Evolutionary conservation across 30 jellyfish, hydroid and myxozoan species (phyloP).

Genomic region (Rhopilema esculentum): DNA sequence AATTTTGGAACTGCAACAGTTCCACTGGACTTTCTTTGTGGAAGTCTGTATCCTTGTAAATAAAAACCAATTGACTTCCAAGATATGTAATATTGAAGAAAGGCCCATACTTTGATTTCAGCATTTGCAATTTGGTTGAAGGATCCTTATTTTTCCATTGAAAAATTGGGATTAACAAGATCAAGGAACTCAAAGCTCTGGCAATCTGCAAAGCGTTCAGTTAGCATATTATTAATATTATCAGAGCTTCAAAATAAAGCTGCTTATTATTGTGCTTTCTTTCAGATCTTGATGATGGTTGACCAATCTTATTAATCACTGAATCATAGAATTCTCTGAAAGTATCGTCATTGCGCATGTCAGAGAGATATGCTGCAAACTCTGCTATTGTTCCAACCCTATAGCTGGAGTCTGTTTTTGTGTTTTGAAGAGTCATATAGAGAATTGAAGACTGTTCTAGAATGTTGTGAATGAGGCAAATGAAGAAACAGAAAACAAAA

Average conservation of each 20-base stretch:
- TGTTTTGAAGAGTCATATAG: constrained; percentile 24
- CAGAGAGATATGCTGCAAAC: too few species aligned
- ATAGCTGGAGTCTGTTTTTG: constrained; percentile 18
- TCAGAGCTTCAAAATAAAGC: constrained; percentile 24
- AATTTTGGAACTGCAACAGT: background rate
- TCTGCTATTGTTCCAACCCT: constrained; percentile 7
- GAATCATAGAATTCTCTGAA: too few species aligned
- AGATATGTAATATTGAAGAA: background rate
- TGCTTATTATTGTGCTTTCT: too few species aligned
- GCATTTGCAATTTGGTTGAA: background rate
- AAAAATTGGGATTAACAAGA: constrained; percentile 23
- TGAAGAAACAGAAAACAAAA: constrained; percentile 30
- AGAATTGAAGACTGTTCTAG: constrained; percentile 54
- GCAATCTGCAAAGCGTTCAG: constrained; percentile 41
- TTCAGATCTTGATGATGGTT: too few species aligned
- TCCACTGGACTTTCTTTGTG: constrained; percentile 15
- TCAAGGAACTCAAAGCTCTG: too few species aligned
- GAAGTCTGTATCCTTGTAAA: constrained; percentile 43
- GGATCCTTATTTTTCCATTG: constrained; percentile 23
- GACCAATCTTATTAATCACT: too few species aligned
- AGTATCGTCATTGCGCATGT: too few species aligned
- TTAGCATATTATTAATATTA: constrained; percentile 24
- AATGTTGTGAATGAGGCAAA: constrained; percentile 16
- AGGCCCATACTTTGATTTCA: constrained; percentile 17
- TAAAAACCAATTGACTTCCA: constrained; percentile 24